Conservation (phyloP, 2,888 invertebrate species). For the Nowickia ferox region DNA sequence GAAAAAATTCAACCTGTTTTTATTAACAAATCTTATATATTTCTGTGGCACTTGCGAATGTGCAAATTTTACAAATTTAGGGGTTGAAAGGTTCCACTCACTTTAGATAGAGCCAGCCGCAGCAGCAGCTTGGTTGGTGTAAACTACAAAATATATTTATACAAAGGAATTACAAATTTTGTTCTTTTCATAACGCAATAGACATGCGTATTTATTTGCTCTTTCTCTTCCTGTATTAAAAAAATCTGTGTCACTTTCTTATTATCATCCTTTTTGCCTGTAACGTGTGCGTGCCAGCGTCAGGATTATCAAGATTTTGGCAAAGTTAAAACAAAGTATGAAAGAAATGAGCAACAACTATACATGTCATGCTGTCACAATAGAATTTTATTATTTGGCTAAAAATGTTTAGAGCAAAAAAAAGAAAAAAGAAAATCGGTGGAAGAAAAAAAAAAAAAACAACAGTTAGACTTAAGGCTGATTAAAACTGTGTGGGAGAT, state of each 20-base stretch:
- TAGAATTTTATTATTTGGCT: constrained; percentile 58
- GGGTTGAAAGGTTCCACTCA: neutral
- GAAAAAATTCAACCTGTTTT: constrained; percentile 47
- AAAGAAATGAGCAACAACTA: neutral
- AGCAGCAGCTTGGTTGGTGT: constrained; percentile 60
- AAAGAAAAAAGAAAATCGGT: neutral
- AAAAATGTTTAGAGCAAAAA: neutral
- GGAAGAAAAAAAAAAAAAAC: neutral
- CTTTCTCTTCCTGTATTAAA: constrained; percentile 9
- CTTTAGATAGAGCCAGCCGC: neutral
- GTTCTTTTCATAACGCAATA: constrained; percentile 32
- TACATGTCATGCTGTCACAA: constrained; percentile 63
- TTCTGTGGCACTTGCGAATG: constrained; percentile 50
- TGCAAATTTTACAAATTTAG: constrained; percentile 25
- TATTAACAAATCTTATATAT: constrained; percentile 27
- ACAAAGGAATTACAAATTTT: constrained; percentile 8
- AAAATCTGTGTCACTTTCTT: constrained; percentile 8
- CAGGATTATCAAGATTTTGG: constrained; percentile 15
- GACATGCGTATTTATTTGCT: constrained; percentile 52
- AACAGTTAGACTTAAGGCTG: constrained; percentile 49
- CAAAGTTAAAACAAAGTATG: neutral
- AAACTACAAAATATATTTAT: constrained; percentile 43
- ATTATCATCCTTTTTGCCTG: neutral
- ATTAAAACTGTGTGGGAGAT: constrained; percentile 61
- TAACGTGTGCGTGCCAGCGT: constrained; percentile 21